Evolutionary conservation across 2,113 vertebrate genomes (phyloP).

Genomic region (Scopus umbretta): DNA sequence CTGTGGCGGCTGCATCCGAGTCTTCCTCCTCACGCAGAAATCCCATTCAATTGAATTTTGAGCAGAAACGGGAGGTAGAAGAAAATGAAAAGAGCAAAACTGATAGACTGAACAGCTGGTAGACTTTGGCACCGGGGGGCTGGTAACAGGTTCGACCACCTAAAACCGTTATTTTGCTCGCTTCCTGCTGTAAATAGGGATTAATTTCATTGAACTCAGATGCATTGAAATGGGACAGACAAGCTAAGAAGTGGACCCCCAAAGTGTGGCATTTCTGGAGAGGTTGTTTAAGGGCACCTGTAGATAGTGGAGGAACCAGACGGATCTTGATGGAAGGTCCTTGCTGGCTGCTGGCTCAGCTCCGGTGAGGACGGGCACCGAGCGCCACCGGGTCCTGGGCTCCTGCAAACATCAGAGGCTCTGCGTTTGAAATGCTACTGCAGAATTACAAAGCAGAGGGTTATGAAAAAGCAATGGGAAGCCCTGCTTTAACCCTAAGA

Average conservation of each 20-base stretch:
- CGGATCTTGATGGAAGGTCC: background rate
- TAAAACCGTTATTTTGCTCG: background rate
- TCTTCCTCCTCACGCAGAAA: background rate
- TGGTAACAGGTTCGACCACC: background rate
- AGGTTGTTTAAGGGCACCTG: background rate
- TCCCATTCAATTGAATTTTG: background rate
- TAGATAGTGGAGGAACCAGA: background rate
- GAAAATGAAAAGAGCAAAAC: background rate
- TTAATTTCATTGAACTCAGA: background rate
- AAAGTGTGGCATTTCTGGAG: background rate
- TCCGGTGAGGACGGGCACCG: rapidly evolving
- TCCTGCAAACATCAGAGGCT: background rate
- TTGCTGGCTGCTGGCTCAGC: background rate
- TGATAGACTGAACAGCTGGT: background rate
- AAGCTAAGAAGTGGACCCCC: background rate
- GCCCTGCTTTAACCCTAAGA: background rate
- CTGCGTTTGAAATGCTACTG: background rate
- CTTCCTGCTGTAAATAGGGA: background rate
- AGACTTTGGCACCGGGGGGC: background rate
- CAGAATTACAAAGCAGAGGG: background rate
- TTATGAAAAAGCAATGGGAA: background rate
- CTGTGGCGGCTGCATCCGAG: rapidly evolving
- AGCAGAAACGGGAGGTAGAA: background rate
- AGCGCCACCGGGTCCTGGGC: background rate
- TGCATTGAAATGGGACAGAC: background rate